These are phyloP conservation scores for Poicephalus meyeri DNA, from an alignment of 2,113 vertebrate species.

Conservation along the genomic window DNA sequence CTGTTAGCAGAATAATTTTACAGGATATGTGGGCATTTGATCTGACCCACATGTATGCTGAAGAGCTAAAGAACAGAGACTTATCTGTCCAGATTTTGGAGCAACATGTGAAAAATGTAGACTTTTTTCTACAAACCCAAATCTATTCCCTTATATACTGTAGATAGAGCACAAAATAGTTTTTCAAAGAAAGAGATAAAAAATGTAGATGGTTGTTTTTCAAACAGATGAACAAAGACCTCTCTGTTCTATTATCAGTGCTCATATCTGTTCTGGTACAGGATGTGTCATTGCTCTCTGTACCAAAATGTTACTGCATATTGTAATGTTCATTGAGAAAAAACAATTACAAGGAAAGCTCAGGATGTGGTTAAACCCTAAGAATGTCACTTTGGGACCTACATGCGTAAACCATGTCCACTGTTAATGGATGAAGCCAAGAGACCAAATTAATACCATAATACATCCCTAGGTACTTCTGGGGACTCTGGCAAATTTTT, in stretches of 20 bases:
- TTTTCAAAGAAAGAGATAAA: constrained; percentile 16
- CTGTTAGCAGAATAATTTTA: background rate
- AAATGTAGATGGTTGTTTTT: constrained; percentile 16
- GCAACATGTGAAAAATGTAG: background rate
- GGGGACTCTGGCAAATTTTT: background rate
- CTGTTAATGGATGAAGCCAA: background rate
- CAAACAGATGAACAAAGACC: constrained; percentile 32
- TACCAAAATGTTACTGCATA: constrained; percentile 13
- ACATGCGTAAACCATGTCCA: background rate
- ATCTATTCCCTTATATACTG: background rate
- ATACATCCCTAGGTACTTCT: background rate
- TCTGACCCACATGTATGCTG: background rate
- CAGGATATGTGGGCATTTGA: background rate
- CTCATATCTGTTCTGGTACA: constrained; percentile 41
- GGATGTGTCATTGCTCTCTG: constrained; percentile 35
- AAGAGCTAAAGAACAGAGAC: background rate
- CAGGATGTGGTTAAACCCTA: constrained; percentile 14
- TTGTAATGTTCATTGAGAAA: constrained; percentile 33
- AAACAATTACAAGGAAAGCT: constrained; percentile 14
- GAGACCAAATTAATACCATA: background rate
- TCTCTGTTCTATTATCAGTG: constrained; percentile 29
- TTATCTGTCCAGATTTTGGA: background rate
- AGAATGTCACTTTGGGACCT: background rate
- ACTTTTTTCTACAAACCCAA: background rate
- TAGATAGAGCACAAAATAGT: background rate